phyloP scores from a whole-genome alignment of 2,113 vertebrate species.

The Vimba vimba region DNA sequence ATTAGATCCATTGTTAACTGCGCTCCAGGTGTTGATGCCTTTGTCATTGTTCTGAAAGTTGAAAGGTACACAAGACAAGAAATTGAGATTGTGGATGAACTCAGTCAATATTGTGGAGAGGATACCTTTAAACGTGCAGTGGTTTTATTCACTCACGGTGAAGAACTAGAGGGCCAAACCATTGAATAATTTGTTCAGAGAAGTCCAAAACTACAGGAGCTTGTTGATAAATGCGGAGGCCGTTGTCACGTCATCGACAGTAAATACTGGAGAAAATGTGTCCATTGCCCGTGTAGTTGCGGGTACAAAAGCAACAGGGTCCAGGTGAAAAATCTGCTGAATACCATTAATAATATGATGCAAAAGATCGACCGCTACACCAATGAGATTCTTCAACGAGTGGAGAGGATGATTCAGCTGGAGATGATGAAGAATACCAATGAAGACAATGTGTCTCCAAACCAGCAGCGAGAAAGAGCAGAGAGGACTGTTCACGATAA shows the following conservation, averaged over 20 bases:
- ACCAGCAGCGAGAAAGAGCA: neutral
- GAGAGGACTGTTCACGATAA: neutral
- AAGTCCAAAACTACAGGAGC: neutral
- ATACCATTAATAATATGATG: slow-evolving; percentile 43
- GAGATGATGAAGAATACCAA: neutral
- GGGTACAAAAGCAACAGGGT: slow-evolving; percentile 15
- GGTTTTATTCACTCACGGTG: slow-evolving; percentile 50
- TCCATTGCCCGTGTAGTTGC: neutral
- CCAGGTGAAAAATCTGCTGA: slow-evolving; percentile 43
- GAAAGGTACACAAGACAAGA: slow-evolving; percentile 40
- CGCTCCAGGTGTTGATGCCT: slow-evolving; percentile 22
- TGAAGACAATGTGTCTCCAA: neutral
- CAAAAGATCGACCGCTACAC: slow-evolving; percentile 45
- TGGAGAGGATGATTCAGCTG: too few relatives aligned
- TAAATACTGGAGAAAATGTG: slow-evolving; percentile 18
- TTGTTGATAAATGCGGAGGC: slow-evolving; percentile 37
- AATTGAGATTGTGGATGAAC: neutral
- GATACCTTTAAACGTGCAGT: slow-evolving; percentile 1
- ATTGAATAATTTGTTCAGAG: slow-evolving; percentile 7
- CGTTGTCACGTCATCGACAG: neutral
- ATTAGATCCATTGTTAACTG: neutral
- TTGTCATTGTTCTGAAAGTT: slow-evolving; percentile 30
- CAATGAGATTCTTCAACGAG: slow-evolving; percentile 30
- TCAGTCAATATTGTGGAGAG: neutral
- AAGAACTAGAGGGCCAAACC: slow-evolving; percentile 21